Percentiles rank a stretch among this genome's conserved stretches.
These are phyloP conservation scores for Pristionchus maxplancki DNA, from an alignment of 2,888 invertebrate genomes.

Conservation along the genomic window DNA sequence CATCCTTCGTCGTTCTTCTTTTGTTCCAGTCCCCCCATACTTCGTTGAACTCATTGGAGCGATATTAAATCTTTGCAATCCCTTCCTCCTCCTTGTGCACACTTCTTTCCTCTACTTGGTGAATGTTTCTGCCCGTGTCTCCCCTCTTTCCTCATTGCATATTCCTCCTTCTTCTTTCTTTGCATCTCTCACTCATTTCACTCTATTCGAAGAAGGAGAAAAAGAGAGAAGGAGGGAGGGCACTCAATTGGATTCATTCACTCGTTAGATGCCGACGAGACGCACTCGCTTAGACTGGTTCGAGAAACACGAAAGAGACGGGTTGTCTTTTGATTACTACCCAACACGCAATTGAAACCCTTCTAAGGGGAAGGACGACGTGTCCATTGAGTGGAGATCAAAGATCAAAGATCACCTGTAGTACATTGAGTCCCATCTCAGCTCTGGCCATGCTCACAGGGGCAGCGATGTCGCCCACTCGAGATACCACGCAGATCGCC, in stretches of 20 bases:
- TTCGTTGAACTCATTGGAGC: neutral
- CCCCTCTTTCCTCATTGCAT: slow-evolving; percentile 14
- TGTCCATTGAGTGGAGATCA: too few relatives aligned
- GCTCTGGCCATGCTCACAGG: slow-evolving; percentile 55
- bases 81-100: neutral
- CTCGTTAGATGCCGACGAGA: slow-evolving; percentile 11
- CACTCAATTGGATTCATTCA: slow-evolving; percentile 35
- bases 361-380: too few relatives aligned
- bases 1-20: neutral
- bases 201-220: neutral
- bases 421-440: slow-evolving; percentile 53
- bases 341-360: neutral
- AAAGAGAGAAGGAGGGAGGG: neutral
- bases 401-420: slow-evolving; percentile 52
- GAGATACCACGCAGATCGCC: slow-evolving; percentile 56
- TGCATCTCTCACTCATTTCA: slow-evolving; percentile 45
- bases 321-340: neutral
- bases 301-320: neutral
- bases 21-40: neutral
- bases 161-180: slow-evolving; percentile 34
- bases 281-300: neutral
- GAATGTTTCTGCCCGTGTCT: neutral
- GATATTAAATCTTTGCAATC: neutral
- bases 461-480: slow-evolving; percentile 58
- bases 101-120: slow-evolving; percentile 8